These are phyloP conservation scores for Prenolepis imparis DNA, from an alignment of 2,888 invertebrate species.

Conservation along the genomic window DNA sequence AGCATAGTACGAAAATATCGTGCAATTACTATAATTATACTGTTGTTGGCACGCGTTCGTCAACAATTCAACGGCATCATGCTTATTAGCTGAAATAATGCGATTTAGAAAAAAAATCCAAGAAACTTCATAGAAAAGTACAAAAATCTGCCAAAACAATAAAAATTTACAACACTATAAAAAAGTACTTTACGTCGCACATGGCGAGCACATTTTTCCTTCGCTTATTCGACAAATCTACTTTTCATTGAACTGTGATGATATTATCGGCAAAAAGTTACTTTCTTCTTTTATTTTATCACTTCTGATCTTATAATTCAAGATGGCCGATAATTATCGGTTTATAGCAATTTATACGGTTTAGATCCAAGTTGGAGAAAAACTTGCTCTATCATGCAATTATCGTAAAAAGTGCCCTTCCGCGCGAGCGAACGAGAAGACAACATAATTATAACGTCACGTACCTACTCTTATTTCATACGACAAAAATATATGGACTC, in stretches of 20 bases:
- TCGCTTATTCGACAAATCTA: neutral
- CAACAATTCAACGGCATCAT: slow-evolving; percentile 3
- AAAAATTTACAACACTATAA: neutral
- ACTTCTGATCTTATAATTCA: neutral
- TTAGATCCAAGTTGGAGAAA: slow-evolving; percentile 12
- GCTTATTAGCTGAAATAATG: slow-evolving; percentile 1
- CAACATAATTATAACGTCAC: slow-evolving; percentile 34
- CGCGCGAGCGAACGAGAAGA: slow-evolving; percentile 10
- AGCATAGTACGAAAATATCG: neutral
- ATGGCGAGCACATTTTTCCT: neutral
- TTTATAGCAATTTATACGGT: slow-evolving; percentile 2
- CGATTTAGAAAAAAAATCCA: neutral
- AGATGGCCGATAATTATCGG: slow-evolving; percentile 31
- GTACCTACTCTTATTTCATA: slow-evolving; percentile 9
- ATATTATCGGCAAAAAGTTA: slow-evolving; percentile 33
- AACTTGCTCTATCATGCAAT: neutral
- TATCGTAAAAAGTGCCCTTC: slow-evolving; percentile 39
- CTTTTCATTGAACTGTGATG: neutral
- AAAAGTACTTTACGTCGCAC: neutral
- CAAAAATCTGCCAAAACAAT: neutral
- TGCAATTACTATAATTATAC: slow-evolving; percentile 33
- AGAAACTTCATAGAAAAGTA: neutral
- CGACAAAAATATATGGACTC: slow-evolving; percentile 15
- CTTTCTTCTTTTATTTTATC: neutral
- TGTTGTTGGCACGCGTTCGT: neutral